Evolutionary conservation across 2,888 invertebrate genomes (phyloP), one percentile per base, ranked within the genome.

Genomic region (Mimas tiliae): DNA sequence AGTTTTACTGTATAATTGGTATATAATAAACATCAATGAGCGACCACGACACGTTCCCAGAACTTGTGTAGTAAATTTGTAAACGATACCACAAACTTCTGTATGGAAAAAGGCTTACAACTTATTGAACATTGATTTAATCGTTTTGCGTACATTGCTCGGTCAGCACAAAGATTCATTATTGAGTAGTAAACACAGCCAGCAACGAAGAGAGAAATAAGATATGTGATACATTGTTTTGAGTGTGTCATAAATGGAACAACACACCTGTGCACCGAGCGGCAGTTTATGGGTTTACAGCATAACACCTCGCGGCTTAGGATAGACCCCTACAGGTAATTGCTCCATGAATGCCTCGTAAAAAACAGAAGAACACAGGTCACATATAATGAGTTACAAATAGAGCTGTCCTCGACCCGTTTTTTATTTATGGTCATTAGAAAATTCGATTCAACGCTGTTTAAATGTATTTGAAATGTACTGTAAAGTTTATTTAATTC

Each of bases 81-180:
- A 91, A 91, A 88, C 84, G 87, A 85, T 87, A 87, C 90, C 90
- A 87, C 89, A 88, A 86, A 93, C 93, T 93, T 88, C 93, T 93
- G 93, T 90, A 79, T 79, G 77, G 79, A 77, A 75, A 80, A 86
- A 83, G 81, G 73, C 70, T 64, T 48, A 65, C 19, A 58, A 48
- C 62, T 53, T 16, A 53, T 27, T 7, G 65, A 72, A 65, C 67
- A 65, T 69, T 62, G 50, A 52, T 68, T 42, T 19, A 67, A 11
- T 14, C 38, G 34, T 33, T 1, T 52, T 2, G 11, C 42, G 64
- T 79, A 69, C 83, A 86, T 76, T 79, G 75, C 76, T 71, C 34
- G 47, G 34, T 71, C 45, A 27, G n/a, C 52, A 55, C 8, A n/a
- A n/a, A 1, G 55, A 7, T 34, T 12, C 3, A 16, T 12, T 42